A percentile compares a stretch with the other conserved stretches of the same genome.
These are phyloP conservation scores for Salminus brasiliensis DNA, from an alignment of 2,113 vertebrate species.

Conservation along the genomic window DNA sequence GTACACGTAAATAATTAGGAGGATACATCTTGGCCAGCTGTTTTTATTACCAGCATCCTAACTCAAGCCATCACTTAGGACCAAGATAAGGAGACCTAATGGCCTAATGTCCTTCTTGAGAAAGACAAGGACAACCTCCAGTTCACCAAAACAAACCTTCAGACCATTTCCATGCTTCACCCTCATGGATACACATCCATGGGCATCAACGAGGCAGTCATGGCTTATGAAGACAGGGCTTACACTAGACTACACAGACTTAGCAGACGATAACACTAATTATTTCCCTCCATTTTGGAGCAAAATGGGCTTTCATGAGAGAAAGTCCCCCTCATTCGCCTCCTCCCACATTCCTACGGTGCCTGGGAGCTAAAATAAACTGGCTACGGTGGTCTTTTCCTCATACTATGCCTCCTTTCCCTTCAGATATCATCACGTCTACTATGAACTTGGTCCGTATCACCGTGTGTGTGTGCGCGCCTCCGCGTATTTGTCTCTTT, in stretches of 20 bases:
- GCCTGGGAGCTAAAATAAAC: slow-evolving; percentile 29
- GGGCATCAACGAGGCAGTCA: background rate
- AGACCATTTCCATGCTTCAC: background rate
- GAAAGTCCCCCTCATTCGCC: slow-evolving; percentile 67
- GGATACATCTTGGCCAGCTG: too few relatives aligned
- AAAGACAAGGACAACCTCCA: slow-evolving; percentile 35
- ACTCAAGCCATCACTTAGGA: too few relatives aligned
- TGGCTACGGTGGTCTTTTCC: slow-evolving; percentile 5
- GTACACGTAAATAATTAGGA: too few relatives aligned
- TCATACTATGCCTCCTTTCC: background rate
- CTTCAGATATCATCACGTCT: slow-evolving; percentile 13
- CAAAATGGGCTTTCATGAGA: slow-evolving; percentile 64
- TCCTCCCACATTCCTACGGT: slow-evolving; percentile 45
- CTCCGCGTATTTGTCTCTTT: background rate
- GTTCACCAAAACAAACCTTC: background rate
- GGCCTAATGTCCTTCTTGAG: slow-evolving; percentile 12
- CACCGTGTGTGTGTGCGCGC: slow-evolving; percentile 16
- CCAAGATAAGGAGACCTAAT: slow-evolving; percentile 1
- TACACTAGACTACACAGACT: slow-evolving; percentile 3
- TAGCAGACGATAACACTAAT: slow-evolving; percentile 12
- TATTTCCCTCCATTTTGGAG: slow-evolving; percentile 66
- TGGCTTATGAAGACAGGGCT: background rate
- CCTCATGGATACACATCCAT: background rate
- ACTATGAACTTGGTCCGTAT: slow-evolving; percentile 20
- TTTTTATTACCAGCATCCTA: background rate